phyloP scores from a whole-genome alignment of 2,797 vertebrate genomes.

The Buphagus erythrorhynchus region DNA sequence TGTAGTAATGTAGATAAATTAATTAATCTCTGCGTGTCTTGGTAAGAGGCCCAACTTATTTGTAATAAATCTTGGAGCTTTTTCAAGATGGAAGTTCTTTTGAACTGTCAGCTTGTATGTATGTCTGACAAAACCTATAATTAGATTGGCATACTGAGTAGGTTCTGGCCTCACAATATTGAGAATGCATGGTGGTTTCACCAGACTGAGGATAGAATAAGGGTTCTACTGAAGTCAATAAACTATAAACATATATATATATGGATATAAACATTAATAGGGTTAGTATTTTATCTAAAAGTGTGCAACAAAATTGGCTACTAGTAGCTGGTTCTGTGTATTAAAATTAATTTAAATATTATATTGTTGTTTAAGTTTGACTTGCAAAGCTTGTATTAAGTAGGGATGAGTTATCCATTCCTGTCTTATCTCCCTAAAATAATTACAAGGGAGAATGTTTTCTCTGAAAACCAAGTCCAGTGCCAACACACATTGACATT shows the following conservation, averaged over 20 bases:
- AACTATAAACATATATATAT: too few species aligned
- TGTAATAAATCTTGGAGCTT: constrained; percentile 5
- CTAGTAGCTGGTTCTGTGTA: neutral
- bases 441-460: neutral
- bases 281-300: neutral
- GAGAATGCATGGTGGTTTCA: neutral
- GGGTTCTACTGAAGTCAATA: neutral
- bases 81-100: constrained; percentile 39
- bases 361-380: neutral
- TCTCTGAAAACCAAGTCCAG: neutral
- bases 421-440: neutral
- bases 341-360: neutral
- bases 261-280: rapidly evolving
- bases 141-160: neutral
- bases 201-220: neutral
- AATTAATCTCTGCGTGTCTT: constrained; percentile 47
- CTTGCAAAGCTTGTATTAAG: neutral
- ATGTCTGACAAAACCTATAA: neutral
- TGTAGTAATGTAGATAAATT: constrained; percentile 20
- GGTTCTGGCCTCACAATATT: neutral
- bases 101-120: constrained; percentile 6
- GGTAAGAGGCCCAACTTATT: constrained; percentile 21
- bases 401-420: neutral
- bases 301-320: neutral
- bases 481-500: neutral